phyloP scores from a whole-genome alignment of 1,140 invertebrate species.

The Gryllus bimaculatus region DNA sequence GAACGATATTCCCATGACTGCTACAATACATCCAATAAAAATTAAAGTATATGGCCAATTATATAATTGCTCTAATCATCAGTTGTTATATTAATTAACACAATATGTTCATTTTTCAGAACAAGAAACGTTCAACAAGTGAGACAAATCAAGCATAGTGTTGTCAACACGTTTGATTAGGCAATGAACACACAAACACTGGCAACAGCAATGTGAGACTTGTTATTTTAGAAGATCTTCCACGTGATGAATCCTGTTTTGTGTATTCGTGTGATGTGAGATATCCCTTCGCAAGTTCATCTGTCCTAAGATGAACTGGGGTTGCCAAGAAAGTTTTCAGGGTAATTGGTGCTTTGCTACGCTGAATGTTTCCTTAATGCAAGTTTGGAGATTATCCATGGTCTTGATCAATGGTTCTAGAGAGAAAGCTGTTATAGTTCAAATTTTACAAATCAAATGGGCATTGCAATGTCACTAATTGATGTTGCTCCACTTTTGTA shows the following conservation, averaged over 20 bases:
- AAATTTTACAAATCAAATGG: background rate
- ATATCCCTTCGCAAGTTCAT: background rate
- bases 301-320: background rate
- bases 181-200: conserved; percentile 26
- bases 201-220: conserved; percentile 25
- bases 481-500: background rate
- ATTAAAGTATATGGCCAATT: too few relatives aligned
- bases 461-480: background rate
- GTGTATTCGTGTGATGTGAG: background rate
- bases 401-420: background rate
- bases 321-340: background rate
- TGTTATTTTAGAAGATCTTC: background rate
- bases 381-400: background rate
- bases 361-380: background rate
- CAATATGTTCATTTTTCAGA: conserved; percentile 29
- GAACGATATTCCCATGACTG: too few relatives aligned
- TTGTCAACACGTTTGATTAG: conserved; percentile 26
- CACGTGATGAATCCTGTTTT: background rate
- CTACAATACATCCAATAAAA: too few relatives aligned
- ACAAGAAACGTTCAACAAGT: conserved; percentile 33
- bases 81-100: background rate
- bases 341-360: background rate
- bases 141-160: conserved; percentile 28
- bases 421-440: background rate
- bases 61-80: too few relatives aligned